A percentile compares a stretch with the other conserved stretches of the same genome.
phyloP scores from a whole-genome alignment of 2,888 invertebrate genomes.

The Meiosimyza decipiens region DNA sequence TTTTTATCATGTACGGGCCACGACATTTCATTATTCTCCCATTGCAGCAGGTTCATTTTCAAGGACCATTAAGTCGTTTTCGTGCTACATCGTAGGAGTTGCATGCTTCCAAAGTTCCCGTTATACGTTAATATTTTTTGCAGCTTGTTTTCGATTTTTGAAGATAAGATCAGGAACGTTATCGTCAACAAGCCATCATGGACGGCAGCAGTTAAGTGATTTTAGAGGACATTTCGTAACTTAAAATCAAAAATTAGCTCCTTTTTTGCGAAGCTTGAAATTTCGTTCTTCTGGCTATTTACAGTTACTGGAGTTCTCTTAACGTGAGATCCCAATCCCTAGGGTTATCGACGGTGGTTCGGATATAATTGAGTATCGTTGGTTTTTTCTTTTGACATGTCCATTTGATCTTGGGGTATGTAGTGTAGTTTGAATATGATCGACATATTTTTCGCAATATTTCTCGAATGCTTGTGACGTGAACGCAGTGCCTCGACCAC shows the following conservation, averaged over 20 bases:
- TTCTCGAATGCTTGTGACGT: conserved; percentile 46
- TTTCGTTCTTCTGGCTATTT: conserved; percentile 37
- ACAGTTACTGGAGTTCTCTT: conserved; percentile 36
- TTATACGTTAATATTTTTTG: conserved; percentile 13
- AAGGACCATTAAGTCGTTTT: no score
- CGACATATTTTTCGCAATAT: conserved; percentile 14
- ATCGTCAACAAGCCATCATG: conserved; percentile 7
- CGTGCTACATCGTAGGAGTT: background rate
- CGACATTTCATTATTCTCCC: conserved; percentile 35
- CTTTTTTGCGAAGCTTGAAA: no score
- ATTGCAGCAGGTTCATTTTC: conserved; percentile 34
- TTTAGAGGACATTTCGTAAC: conserved; percentile 30
- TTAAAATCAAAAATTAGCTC: conserved; percentile 43
- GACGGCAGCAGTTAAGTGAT: conserved; percentile 28
- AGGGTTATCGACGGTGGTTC: conserved; percentile 37
- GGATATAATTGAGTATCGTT: conserved; percentile 42
- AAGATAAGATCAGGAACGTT: background rate
- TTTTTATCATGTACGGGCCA: conserved; percentile 34
- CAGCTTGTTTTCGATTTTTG: conserved; percentile 32
- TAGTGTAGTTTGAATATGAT: conserved; percentile 40
- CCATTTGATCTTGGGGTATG: conserved; percentile 41
- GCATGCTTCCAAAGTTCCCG: conserved; percentile 31
- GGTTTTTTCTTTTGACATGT: conserved; percentile 39
- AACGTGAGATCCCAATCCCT: conserved; percentile 36
- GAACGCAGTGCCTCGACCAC: no score